phyloP scores from a whole-genome alignment of 2,113 vertebrate species.

The Oriolus oriolus region DNA sequence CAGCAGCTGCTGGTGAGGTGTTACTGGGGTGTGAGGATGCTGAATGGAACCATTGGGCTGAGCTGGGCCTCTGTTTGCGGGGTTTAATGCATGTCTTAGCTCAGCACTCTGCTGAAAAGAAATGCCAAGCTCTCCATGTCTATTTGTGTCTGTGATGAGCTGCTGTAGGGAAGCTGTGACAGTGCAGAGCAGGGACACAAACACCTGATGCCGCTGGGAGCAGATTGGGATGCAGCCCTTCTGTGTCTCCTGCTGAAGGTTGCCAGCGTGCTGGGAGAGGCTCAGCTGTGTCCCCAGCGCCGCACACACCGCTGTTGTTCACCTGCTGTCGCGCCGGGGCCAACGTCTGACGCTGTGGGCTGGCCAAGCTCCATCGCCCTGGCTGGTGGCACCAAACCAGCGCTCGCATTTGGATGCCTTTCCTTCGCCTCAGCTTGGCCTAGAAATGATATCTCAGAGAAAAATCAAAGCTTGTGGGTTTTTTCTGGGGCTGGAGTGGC shows the following conservation, averaged over 20 bases:
- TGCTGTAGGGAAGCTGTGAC: background rate
- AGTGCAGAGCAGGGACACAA: background rate
- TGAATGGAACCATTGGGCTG: background rate
- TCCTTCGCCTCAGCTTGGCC: background rate
- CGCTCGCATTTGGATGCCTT: background rate
- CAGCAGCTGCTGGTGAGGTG: background rate
- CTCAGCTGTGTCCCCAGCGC: background rate
- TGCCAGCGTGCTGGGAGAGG: background rate
- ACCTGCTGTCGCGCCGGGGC: accelerated
- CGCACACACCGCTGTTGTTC: background rate
- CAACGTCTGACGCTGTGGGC: background rate
- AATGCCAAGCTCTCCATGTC: accelerated
- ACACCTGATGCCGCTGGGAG: background rate
- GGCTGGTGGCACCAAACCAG: background rate
- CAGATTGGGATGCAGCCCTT: background rate
- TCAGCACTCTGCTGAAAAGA: background rate
- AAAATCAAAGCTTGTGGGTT: conserved; percentile 5
- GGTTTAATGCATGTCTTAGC: accelerated
- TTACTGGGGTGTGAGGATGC: background rate
- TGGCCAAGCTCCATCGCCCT: background rate
- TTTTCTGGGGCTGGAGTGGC: background rate
- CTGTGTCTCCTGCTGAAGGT: background rate
- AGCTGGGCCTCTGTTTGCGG: background rate
- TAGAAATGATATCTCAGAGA: conserved; percentile 30
- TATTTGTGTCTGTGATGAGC: background rate